Evolutionary conservation across 1,140 invertebrate genomes (phyloP).

Genomic region (Drosophila eugracilis): DNA sequence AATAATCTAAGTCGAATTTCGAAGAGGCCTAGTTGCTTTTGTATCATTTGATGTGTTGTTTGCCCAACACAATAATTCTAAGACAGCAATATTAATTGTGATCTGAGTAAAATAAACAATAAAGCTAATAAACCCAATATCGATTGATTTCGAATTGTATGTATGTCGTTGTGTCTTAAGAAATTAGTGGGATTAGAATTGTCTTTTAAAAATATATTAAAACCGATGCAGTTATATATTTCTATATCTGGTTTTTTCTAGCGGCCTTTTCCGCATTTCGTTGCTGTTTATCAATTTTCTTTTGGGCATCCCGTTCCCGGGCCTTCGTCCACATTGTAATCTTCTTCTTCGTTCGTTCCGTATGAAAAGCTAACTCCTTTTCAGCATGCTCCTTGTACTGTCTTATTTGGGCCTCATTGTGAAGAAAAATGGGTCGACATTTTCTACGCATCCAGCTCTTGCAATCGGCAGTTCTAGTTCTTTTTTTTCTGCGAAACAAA

Average conservation of each 20-base stretch:
- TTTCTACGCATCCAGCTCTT: conserved; percentile 32
- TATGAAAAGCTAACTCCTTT: conserved; percentile 10
- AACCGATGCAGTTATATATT: not conserved
- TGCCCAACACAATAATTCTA: conserved; percentile 51
- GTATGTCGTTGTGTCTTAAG: not conserved
- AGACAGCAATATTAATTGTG: conserved; percentile 76
- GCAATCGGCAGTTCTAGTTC: not conserved
- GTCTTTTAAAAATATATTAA: not conserved
- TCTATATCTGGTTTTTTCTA: not conserved
- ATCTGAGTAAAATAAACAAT: conserved; percentile 49
- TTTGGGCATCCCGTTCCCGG: conserved; percentile 19
- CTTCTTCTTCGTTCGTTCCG: conserved; percentile 21
- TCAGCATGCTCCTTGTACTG: conserved; percentile 11
- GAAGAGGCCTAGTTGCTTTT: conserved; percentile 36
- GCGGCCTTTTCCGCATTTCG: not conserved
- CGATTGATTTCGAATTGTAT: too few species aligned
- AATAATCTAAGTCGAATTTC: conserved; percentile 11
- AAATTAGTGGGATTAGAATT: too few species aligned
- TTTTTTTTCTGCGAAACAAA: not conserved
- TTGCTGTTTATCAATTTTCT: not conserved
- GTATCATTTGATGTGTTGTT: conserved; percentile 59
- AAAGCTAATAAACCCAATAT: conserved; percentile 14
- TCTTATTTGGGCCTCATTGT: conserved; percentile 30
- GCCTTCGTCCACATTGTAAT: conserved; percentile 46
- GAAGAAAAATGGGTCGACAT: conserved; percentile 44